Base-by-base conservation (phyloP, 2,113 vertebrate genomes). In the Oryzias melastigma region DNA sequence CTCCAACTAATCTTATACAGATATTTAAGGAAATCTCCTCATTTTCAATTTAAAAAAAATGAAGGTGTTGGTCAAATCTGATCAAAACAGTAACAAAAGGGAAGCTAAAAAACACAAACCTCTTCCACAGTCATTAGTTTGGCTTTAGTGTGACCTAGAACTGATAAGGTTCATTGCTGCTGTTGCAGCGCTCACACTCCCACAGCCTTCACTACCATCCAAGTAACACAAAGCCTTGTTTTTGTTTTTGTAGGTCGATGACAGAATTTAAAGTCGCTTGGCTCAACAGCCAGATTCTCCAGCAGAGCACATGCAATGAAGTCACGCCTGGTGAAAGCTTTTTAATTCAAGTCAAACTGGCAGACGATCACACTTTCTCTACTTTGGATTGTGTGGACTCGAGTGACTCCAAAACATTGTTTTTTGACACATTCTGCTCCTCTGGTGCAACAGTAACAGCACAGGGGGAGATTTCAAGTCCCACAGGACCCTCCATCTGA, bases 311-410 rank as follows among this genome's bases (percentile, higher is more conserved):
- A 18, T 18, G 44, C 58, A 27, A 35, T 78, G 71, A 81, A 54
- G 64, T 83, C 75, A 83, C 4, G 8, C 63, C 50, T 55, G 64
- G 81, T 78, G 71, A 1, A 15, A 70, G 72, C 64, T 61, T 2
- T 4, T 44, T 52, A 58, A 60, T 70, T 69, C 69, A 52, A 59
- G 70, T 75, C 75, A 81, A 83, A 85, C 73, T 81, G 81, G 64
- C 55, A 64, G 73, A 42, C 20, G 4, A 24, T 56, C 41, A 68
- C 80, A 80, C 61, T 58, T 63, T 82, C 67, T 64, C 67, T n/a
- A 3, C 53, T 15, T 3, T 8, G 41, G 29, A 14, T 42, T 6
- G 44, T 55, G 67, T 44, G 69, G 71, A 81, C 52, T 55, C 40
- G 1, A 14, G 14, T 16, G 54, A 59, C 56, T 73, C 68, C 48